A percentile compares a stretch with the other conserved stretches of the same genome.
phyloP scores from a whole-genome alignment of 2,113 vertebrate species.

The Panurus biarmicus region DNA sequence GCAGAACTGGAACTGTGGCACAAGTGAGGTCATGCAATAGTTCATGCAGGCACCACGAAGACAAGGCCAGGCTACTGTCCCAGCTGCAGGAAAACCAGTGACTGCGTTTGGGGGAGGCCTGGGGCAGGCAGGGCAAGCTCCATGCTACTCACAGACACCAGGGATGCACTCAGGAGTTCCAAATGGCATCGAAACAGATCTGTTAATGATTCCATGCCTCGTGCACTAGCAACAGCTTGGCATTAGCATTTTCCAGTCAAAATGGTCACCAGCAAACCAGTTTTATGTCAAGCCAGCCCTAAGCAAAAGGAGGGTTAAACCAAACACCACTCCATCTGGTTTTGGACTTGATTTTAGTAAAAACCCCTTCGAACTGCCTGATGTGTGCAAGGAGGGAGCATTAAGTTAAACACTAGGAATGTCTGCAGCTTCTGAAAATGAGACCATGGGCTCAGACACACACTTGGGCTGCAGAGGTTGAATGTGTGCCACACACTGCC shows the following conservation, averaged over 20 bases:
- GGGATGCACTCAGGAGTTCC: slow-evolving; percentile 76
- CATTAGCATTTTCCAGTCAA: background rate
- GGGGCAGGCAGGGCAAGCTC: slow-evolving; percentile 8
- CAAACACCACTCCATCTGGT: background rate
- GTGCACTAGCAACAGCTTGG: background rate
- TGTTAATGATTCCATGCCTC: slow-evolving; percentile 53
- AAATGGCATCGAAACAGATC: slow-evolving; percentile 60
- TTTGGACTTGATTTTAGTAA: background rate
- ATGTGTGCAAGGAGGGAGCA: background rate
- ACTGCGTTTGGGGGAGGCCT: background rate
- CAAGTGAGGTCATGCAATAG: slow-evolving; percentile 59
- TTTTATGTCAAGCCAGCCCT: background rate
- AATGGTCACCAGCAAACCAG: background rate
- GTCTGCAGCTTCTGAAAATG: slow-evolving; percentile 9
- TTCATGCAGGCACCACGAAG: slow-evolving; percentile 41
- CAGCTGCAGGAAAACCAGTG: background rate
- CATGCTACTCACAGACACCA: slow-evolving; percentile 83
- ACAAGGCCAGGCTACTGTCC: background rate
- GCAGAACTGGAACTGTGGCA: background rate
- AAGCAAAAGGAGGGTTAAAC: background rate
- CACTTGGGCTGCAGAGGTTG: background rate
- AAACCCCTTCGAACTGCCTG: background rate
- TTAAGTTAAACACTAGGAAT: background rate
- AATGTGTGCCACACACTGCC: background rate
- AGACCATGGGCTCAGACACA: background rate